These are phyloP conservation scores for Palythoa grandiflora DNA, from an alignment of 92 coral and sea anemone genomes.

Conservation along the genomic window DNA sequence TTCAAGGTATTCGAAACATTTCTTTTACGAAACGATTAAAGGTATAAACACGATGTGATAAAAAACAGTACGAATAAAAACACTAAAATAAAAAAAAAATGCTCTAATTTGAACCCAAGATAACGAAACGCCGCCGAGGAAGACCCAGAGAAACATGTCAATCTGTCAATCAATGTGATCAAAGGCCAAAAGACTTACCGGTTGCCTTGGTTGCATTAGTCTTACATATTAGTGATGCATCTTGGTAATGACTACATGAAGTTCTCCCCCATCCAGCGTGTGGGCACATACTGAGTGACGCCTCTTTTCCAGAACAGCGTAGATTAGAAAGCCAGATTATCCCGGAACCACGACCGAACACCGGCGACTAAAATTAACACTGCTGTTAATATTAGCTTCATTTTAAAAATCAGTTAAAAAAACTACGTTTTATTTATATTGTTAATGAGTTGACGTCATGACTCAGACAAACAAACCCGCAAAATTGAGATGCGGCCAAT, in stretches of 20 bases:
- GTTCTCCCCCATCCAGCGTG: slow-evolving; percentile 40
- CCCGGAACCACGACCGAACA: slow-evolving; percentile 6
- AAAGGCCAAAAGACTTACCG: not conserved
- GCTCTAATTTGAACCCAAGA: no score
- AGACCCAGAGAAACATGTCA: no score
- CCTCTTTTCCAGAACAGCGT: slow-evolving; percentile 25
- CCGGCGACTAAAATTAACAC: not conserved
- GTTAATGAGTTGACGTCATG: not conserved
- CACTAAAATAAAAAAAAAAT: no score
- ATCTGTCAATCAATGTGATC: not conserved
- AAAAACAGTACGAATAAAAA: no score
- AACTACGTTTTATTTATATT: not conserved
- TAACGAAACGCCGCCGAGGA: no score
- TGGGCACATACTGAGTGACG: slow-evolving; percentile 11
- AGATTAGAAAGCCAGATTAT: slow-evolving; percentile 24
- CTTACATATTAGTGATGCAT: slow-evolving; percentile 31
- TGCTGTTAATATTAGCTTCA: no score
- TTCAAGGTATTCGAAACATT: no score
- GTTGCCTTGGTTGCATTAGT: not conserved
- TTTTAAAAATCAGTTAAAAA: no score
- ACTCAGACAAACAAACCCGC: no score
- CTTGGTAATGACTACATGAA: not conserved
- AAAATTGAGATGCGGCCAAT: no score
- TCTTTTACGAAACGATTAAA: no score
- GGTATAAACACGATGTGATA: no score